These are phyloP conservation scores for Hyaena hyaena DNA, from an alignment of 2,113 vertebrate genomes.

Conservation along the genomic window DNA sequence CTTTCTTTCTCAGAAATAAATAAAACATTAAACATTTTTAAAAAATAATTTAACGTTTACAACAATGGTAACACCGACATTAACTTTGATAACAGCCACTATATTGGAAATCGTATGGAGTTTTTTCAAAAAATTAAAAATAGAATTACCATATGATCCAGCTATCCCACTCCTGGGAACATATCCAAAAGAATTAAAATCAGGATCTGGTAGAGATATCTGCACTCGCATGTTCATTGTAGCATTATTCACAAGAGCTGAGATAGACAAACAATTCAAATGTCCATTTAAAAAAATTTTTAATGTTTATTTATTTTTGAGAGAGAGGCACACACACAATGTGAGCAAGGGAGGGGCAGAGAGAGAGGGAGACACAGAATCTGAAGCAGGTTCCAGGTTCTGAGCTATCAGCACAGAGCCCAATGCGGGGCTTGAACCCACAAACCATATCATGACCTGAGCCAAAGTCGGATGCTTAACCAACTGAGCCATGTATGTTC, in stretches of 20 bases:
- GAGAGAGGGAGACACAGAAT: too few species aligned
- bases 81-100: not conserved
- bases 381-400: too few species aligned
- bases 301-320: too few species aligned
- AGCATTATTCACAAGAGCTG: not conserved
- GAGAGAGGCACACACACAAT: too few species aligned
- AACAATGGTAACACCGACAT: not conserved
- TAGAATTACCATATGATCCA: not conserved
- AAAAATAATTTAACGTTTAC: not conserved
- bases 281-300: not conserved
- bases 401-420: too few species aligned
- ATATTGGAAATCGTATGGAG: not conserved
- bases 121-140: not conserved
- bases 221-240: not conserved
- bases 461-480: too few species aligned
- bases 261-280: not conserved
- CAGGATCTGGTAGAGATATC: not conserved
- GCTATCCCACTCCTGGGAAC: not conserved
- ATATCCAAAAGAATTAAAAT: not conserved
- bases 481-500: too few species aligned
- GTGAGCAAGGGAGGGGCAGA: too few species aligned
- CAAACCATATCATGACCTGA: too few species aligned
- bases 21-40: too few species aligned
- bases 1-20: too few species aligned
- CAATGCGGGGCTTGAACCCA: too few species aligned